phyloP scores from a whole-genome alignment of 2,113 vertebrate genomes.

The Nycticorax nycticorax region DNA sequence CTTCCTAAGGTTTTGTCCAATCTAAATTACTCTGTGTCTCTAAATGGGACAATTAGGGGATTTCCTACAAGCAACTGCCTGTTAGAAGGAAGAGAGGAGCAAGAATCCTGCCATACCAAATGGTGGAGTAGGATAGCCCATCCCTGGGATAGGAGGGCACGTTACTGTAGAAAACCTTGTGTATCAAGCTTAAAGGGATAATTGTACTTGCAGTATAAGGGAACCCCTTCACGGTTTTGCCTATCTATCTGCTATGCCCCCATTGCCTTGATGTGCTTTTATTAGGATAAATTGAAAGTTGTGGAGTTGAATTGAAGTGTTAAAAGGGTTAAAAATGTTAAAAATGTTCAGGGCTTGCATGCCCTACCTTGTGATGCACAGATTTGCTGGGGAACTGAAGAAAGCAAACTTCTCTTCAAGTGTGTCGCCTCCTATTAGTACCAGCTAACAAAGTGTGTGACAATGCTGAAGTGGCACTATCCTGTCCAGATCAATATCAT shows the following conservation, averaged over 20 bases:
- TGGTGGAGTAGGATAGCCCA: background rate
- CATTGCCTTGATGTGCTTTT: background rate
- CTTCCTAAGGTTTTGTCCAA: background rate
- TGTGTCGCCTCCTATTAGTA: background rate
- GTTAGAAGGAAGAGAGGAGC: background rate
- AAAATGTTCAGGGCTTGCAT: background rate
- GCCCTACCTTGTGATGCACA: background rate
- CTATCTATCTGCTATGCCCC: background rate
- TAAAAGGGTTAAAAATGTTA: background rate
- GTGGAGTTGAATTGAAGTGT: background rate
- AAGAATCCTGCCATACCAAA: background rate
- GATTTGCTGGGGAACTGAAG: background rate
- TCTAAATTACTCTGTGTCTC: background rate
- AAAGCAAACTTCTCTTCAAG: background rate
- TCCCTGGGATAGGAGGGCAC: rapidly evolving
- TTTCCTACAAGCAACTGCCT: background rate
- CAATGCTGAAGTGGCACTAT: rapidly evolving
- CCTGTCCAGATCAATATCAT: background rate
- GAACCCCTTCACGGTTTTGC: background rate
- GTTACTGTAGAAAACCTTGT: background rate
- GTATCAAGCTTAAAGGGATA: background rate
- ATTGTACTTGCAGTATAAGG: background rate
- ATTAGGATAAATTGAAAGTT: background rate
- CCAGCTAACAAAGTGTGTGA: background rate
- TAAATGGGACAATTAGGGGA: background rate